Evolutionary conservation across 2,888 invertebrate species (phyloP).

Genomic region (Sussaba pulchella): DNA sequence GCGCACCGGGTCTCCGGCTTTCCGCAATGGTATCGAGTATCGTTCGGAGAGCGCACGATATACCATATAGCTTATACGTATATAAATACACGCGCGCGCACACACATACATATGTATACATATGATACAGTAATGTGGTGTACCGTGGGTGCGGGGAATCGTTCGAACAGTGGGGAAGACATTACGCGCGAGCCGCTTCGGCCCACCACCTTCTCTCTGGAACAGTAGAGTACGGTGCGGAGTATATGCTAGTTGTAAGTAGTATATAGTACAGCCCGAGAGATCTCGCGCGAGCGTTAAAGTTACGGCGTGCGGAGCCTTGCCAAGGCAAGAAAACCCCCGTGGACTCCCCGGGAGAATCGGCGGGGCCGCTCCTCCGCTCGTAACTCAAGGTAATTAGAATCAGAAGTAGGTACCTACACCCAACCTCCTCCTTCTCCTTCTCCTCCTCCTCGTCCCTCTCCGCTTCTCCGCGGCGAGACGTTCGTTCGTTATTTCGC

Average conservation of each 20-base stretch:
- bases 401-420: conserved; percentile 69
- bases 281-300: conserved; percentile 61
- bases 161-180: conserved; percentile 48
- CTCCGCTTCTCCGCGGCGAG: conserved; percentile 2
- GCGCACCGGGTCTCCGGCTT: conserved; percentile 46
- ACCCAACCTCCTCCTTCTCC: conserved; percentile 66
- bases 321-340: conserved; percentile 57
- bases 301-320: conserved; percentile 66
- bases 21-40: conserved; percentile 66
- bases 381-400: conserved; percentile 71
- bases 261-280: conserved; percentile 35
- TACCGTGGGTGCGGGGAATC: conserved; percentile 34
- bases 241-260: conserved; percentile 17
- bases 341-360: conserved; percentile 60
- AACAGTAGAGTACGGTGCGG: conserved; percentile 6
- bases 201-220: conserved; percentile 19
- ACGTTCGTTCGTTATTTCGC: conserved; percentile 8
- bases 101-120: neutral
- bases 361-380: conserved; percentile 67
- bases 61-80: conserved; percentile 4
- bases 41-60: conserved; percentile 30
- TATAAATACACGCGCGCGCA: neutral
- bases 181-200: conserved; percentile 53
- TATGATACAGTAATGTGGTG: conserved; percentile 10
- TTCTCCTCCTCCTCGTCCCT: conserved; percentile 25